Percentiles rank a stretch among this genome's conserved stretches.
Conservation (phyloP, 1,140 invertebrate genomes). For the Drosophila subpulchrella region DNA sequence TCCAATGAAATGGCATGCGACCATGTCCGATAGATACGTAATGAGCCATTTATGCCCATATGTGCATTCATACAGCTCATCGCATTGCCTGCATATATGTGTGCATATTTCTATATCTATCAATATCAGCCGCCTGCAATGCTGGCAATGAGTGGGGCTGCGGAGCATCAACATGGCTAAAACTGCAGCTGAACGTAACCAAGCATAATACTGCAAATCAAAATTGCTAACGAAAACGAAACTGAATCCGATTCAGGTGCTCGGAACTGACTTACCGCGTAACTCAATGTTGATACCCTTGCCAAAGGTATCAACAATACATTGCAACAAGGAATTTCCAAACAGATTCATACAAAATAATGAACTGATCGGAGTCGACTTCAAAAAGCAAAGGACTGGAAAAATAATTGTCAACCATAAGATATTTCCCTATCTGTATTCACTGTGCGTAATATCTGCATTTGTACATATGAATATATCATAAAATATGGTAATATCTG, state of each 20-base stretch:
- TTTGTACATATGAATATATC: too few relatives aligned
- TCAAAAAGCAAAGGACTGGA: too few relatives aligned
- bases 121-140: constrained; percentile 11
- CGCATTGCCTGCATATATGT: constrained; percentile 6
- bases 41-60: constrained; percentile 32
- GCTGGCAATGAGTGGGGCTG: constrained; percentile 7
- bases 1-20: constrained; percentile 39
- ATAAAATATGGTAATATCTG: too few relatives aligned
- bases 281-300: constrained; percentile 9
- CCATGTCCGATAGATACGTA: constrained; percentile 44
- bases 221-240: constrained; percentile 35
- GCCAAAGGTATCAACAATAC: not conserved
- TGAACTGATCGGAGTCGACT: too few relatives aligned
- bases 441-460: too few relatives aligned
- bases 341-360: too few relatives aligned
- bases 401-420: too few relatives aligned
- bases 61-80: constrained; percentile 7
- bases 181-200: constrained; percentile 33
- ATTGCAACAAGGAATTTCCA: too few relatives aligned
- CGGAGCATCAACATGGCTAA: constrained; percentile 17
- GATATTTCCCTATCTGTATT: too few relatives aligned
- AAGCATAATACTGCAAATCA: constrained; percentile 33
- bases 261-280: constrained; percentile 7
- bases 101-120: constrained; percentile 17
- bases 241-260: constrained; percentile 28